Percentiles rank a stretch among this genome's conserved stretches.
phyloP scores from a whole-genome alignment of 2,888 invertebrate species.

The Nasonovia ribisnigri region DNA sequence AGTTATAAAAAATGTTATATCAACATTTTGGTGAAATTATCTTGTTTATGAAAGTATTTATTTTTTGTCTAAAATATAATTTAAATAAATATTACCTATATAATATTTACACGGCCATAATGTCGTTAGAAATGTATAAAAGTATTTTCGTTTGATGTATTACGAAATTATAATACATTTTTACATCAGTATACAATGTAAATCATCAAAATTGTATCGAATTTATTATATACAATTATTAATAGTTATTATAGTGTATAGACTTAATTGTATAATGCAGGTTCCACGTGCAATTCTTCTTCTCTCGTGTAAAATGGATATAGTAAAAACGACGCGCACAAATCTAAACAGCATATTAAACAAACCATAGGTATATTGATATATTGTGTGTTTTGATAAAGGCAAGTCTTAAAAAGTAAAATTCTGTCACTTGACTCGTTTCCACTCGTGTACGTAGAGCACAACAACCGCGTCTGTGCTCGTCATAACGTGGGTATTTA shows the following conservation, averaged over 20 bases:
- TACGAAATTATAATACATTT: background rate
- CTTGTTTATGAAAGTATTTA: background rate
- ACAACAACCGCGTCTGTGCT: constrained; percentile 1
- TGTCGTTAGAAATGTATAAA: no score
- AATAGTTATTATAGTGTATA: background rate
- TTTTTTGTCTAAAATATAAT: background rate
- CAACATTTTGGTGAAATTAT: background rate
- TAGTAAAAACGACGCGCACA: background rate
- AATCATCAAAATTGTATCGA: no score
- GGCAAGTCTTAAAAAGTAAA: background rate
- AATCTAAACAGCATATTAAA: background rate
- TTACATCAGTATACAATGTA: background rate
- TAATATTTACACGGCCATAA: background rate
- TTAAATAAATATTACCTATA: background rate
- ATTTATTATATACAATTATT: background rate
- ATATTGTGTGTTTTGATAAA: background rate
- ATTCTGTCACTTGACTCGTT: background rate
- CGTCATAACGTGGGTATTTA: background rate
- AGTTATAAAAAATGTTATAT: background rate
- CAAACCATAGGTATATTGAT: background rate
- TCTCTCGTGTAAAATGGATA: background rate
- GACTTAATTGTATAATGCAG: background rate
- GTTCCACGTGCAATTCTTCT: background rate
- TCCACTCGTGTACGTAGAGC: background rate
- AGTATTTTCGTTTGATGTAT: background rate